Base-by-base conservation (phyloP, 1,140 invertebrate species). In the Pemphigus obesinymphae region DNA sequence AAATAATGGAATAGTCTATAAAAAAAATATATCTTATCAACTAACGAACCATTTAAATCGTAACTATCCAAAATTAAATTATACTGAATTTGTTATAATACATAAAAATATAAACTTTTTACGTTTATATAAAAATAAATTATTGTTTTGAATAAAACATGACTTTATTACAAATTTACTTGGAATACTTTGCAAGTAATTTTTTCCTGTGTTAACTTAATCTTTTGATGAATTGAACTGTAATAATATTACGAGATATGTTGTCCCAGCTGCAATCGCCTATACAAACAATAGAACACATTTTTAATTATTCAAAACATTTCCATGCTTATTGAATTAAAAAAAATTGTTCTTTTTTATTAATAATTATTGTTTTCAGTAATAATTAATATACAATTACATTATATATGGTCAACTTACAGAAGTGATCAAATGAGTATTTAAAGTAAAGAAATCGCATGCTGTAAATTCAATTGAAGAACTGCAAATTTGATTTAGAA, bases 391-490 rank as follows among this genome's bases (percentile, higher is more conserved):
- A 40, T n/a, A n/a, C 37, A 10, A 40, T 10, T 10, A 10, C 37
- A 40, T 40, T 40, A n/a, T 48, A 15, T 23, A 40, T 66, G 20
- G 20, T 20, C 15, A 13, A 84, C 82, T 83, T 81, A 83, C 83
- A n/a, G 83, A 75, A 63, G 75, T 78, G 15, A 84, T 78, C 0
- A 84, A 45, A 34, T 48, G 72, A 34, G 61, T 66, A 58, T 84
- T 81, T 48, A 84, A 53, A 23, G 80, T 84, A 40, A 83, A 83
- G 15, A 83, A 83, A 61, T 82, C 82, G 75, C 63, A 84, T 70
- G 82, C 83, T n/a, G 83, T 78, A 72, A 84, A 83, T 34, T 81
- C 83, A 15, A 84, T 78, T 10, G 82, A 34, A 43, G 50, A 72
- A 61, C 40, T 61, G 17, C 48, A 29, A 11, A 83, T 31, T 80